Evolutionary conservation across 2,888 invertebrate species (phyloP).

Genomic region (Baccha elongata): DNA sequence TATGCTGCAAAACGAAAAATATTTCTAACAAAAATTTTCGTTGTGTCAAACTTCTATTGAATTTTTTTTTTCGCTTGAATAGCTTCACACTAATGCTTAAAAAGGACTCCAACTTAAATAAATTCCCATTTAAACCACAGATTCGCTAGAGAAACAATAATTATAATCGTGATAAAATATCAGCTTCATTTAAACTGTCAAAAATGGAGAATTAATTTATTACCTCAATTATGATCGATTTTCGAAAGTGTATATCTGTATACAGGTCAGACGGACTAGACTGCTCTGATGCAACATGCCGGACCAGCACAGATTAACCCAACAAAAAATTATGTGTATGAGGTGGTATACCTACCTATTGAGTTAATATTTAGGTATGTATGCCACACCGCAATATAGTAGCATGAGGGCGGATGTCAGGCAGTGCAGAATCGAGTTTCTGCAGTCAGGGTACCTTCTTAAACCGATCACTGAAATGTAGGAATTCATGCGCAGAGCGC

Average conservation of each 20-base stretch:
- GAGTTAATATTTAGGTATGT: conserved; percentile 3
- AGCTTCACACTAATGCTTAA: no score
- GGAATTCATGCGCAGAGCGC: conserved; percentile 40
- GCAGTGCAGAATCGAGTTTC: neutral
- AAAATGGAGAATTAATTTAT: conserved; percentile 65
- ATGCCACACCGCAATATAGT: conserved; percentile 1
- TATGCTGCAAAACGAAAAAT: no score
- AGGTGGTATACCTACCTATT: no score
- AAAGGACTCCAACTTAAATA: no score
- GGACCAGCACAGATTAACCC: neutral
- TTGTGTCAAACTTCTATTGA: no score
- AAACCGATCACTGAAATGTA: conserved; percentile 40
- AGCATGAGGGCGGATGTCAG: conserved; percentile 53
- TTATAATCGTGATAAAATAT: conserved; percentile 63
- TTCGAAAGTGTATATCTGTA: conserved; percentile 24
- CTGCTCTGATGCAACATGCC: neutral
- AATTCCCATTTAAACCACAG: no score
- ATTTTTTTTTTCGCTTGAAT: no score
- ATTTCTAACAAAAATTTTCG: no score
- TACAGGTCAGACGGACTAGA: conserved; percentile 26
- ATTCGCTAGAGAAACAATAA: conserved; percentile 50
- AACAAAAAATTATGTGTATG: neutral
- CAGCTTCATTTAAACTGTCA: conserved; percentile 64
- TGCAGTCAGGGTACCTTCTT: neutral
- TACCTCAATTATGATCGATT: conserved; percentile 64